Conservation (phyloP, 2,888 invertebrate genomes). For the Homarus gammarus region DNA sequence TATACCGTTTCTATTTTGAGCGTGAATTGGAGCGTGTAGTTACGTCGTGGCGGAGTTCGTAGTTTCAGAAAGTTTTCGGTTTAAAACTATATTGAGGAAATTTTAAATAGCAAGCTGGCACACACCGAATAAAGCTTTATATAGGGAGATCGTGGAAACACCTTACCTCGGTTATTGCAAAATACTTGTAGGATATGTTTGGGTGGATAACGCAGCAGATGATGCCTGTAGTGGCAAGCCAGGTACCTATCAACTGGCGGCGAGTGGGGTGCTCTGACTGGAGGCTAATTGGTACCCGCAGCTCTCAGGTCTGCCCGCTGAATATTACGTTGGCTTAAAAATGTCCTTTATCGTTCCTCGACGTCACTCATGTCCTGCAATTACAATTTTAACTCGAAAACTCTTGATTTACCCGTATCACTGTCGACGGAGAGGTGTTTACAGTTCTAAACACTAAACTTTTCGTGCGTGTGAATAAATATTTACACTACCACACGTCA, state of each 20-base stretch:
- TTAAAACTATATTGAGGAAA: too few species aligned
- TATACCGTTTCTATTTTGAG: too few species aligned
- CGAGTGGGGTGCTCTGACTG: background rate
- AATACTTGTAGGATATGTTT: too few species aligned
- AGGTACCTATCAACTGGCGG: background rate
- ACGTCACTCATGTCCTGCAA: constrained; percentile 5
- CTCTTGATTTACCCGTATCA: background rate
- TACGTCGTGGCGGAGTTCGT: too few species aligned
- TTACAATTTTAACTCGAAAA: background rate
- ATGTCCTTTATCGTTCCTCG: background rate
- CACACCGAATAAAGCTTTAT: too few species aligned
- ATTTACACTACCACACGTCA: background rate
- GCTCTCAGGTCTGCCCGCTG: background rate
- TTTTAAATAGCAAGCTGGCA: too few species aligned
- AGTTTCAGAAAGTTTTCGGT: too few species aligned
- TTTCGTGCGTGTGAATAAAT: background rate
- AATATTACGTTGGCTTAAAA: constrained; percentile 1
- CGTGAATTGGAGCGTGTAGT: too few species aligned
- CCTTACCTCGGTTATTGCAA: too few species aligned
- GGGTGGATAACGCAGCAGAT: too few species aligned
- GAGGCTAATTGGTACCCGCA: constrained; percentile 15
- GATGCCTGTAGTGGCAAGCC: background rate
- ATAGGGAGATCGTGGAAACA: too few species aligned
- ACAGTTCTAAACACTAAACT: background rate
- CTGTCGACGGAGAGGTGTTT: background rate